Evolutionary conservation across 2,797 vertebrate genomes (phyloP).

Genomic region (Anguilla pacifica): DNA sequence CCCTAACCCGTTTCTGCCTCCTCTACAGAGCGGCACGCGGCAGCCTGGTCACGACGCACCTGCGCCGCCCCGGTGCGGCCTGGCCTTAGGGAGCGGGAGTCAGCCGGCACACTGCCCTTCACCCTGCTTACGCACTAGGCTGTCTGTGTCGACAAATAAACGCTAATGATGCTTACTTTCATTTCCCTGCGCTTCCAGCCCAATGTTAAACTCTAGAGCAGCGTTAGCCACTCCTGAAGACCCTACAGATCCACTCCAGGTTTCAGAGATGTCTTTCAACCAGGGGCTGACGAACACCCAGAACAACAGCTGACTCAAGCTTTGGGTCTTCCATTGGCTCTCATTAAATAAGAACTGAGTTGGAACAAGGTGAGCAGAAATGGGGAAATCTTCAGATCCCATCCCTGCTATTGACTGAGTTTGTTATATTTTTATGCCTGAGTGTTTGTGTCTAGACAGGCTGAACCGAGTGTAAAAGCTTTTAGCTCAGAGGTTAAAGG

Average conservation of each 20-base stretch:
- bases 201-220: neutral
- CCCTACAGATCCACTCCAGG: neutral
- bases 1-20: neutral
- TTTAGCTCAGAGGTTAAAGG: conserved; percentile 54
- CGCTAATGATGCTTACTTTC: neutral
- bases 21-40: neutral
- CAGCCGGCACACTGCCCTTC: neutral
- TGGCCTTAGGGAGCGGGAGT: neutral
- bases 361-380: neutral
- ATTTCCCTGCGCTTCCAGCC: neutral
- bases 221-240: neutral
- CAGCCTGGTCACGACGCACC: neutral
- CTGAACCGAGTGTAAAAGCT: conserved; percentile 59
- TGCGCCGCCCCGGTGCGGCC: neutral
- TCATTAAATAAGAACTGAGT: neutral
- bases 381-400: neutral
- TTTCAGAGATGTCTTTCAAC: neutral
- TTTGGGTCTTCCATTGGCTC: neutral
- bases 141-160: neutral
- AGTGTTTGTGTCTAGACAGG: conserved; percentile 49
- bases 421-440: neutral
- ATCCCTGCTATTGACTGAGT: neutral
- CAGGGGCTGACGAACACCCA: neutral
- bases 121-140: neutral
- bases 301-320: neutral